Evolutionary conservation across 37 sponge, comb jelly and placozoan species (phyloP), one percentile per base, ranked within the genome.

Genomic region (Ianthella basta): DNA sequence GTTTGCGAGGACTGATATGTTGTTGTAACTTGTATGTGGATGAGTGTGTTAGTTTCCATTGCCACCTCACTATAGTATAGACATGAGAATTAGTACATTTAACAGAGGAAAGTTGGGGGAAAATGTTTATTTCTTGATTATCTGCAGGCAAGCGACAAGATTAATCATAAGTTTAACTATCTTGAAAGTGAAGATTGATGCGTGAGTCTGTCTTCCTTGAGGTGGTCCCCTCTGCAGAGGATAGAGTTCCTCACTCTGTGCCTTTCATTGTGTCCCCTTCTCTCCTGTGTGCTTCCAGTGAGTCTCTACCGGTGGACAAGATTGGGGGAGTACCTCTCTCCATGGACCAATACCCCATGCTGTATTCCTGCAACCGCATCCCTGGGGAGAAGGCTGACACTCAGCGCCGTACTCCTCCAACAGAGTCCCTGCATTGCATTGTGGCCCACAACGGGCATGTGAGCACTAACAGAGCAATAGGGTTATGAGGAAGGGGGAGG

Each of bases 391-490:
- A 67, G 35, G 83, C 60, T 34, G 95, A 95, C 81, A 82, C 56
- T 18, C 54, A 30, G 33, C 57, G 85, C 34, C 36, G 81, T 16
- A 87, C 87, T 0, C 81, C 85, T 21, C 44, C 84, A 21, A n/a
- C 36, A 0, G 81, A 91, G 29, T 81, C 87, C 40, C 27, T 85
- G 25, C 92, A 95, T 67, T 56, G 83, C 53, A 82, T 95, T 15
- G 82, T 95, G 21, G 83, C 87, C 0, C 84, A 89, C 15, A 91
- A 95, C 54, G 95, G 92, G 80, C 88, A 93, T 82, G 94, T 93
- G 50, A 82, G 93, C 38, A 79, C 27, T 12, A 3, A 44, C 50
- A 44, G 50, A 8, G 8, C 50, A 44, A 3, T 44, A 10, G 50
- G 50, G 50, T 3, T 8, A 10, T 44, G 50, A 8, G 50, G 50